These are phyloP conservation scores for Epinephelus awoara DNA, from an alignment of 2,797 vertebrate genomes.

Conservation along the genomic window DNA sequence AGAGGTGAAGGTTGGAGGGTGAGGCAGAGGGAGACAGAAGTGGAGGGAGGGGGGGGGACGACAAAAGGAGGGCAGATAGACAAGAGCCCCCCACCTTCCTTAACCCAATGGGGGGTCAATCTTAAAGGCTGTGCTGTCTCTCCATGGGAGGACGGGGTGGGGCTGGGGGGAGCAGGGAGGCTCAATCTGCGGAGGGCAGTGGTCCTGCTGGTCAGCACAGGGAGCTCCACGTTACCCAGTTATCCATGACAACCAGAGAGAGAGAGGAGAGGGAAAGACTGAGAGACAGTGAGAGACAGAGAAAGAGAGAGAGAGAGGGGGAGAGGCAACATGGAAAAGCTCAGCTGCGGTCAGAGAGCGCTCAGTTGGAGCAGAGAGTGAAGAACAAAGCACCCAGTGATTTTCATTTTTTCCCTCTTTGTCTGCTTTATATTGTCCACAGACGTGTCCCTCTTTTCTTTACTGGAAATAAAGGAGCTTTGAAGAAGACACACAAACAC, in stretches of 20 bases:
- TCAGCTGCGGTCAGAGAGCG: conserved; percentile 83
- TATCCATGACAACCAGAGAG: conserved; percentile 89
- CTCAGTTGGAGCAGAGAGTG: conserved; percentile 78
- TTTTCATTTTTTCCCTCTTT: conserved; percentile 82
- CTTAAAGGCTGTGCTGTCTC: conserved; percentile 87
- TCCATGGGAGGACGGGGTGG: conserved; percentile 59
- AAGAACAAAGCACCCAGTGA: conserved; percentile 86
- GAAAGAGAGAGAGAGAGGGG: neutral
- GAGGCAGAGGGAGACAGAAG: conserved; percentile 60
- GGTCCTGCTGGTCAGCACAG: conserved; percentile 83
- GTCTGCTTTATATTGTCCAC: conserved; percentile 77
- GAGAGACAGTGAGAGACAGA: conserved; percentile 13
- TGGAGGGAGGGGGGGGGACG: conserved; percentile 17
- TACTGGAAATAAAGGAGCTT: conserved; percentile 73
- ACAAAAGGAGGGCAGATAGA: conserved; percentile 60
- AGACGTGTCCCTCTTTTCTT: conserved; percentile 75
- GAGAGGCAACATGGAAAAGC: conserved; percentile 75
- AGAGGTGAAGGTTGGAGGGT: conserved; percentile 77
- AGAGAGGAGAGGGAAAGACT: conserved; percentile 35
- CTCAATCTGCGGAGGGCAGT: conserved; percentile 82
- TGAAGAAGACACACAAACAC: conserved; percentile 52
- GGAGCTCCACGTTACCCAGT: conserved; percentile 85
- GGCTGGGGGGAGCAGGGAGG: conserved; percentile 57
- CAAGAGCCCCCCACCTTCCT: conserved; percentile 74
- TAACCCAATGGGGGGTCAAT: conserved; percentile 75